phyloP scores from a whole-genome alignment of 64 coral and sea anemone species.

The Montipora capricornis region DNA sequence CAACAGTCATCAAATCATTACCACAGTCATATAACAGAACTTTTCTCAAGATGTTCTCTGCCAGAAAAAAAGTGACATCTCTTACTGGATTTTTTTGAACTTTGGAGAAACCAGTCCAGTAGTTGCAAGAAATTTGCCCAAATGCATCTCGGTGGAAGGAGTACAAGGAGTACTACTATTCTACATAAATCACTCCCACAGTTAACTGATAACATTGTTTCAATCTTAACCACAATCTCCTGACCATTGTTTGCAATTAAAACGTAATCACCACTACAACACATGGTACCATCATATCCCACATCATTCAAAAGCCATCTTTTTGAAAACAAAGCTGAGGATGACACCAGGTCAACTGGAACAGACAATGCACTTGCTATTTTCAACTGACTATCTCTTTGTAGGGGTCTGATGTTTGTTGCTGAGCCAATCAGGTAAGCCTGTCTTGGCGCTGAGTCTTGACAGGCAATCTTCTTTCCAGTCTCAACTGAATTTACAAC shows the following conservation, averaged over 20 bases:
- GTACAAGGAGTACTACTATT: slow-evolving; percentile 19
- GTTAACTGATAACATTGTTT: slow-evolving; percentile 25
- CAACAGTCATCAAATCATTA: slow-evolving; percentile 40
- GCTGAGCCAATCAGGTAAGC: slow-evolving; percentile 38
- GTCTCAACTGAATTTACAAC: no score
- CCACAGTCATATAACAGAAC: slow-evolving; percentile 20
- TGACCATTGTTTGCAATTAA: slow-evolving; percentile 34
- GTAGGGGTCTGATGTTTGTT: slow-evolving; percentile 31
- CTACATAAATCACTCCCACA: neutral
- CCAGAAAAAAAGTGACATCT: slow-evolving; percentile 8
- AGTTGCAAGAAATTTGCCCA: slow-evolving; percentile 11
- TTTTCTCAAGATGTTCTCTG: slow-evolving; percentile 39
- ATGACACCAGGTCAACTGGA: neutral
- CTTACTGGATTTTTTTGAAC: neutral
- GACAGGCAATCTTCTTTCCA: no score
- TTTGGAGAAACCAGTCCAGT: slow-evolving; percentile 37
- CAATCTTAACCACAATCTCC: slow-evolving; percentile 13
- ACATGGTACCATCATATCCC: slow-evolving; percentile 26
- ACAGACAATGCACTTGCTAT: slow-evolving; percentile 8
- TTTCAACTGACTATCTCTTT: neutral
- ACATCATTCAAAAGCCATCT: slow-evolving; percentile 18
- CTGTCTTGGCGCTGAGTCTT: slow-evolving; percentile 13
- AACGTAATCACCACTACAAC: slow-evolving; percentile 18
- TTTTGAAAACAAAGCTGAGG: slow-evolving; percentile 15
- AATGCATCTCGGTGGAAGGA: neutral